Evolutionary conservation across 2,113 vertebrate species (phyloP).

Genomic region (Laticauda laticaudata): DNA sequence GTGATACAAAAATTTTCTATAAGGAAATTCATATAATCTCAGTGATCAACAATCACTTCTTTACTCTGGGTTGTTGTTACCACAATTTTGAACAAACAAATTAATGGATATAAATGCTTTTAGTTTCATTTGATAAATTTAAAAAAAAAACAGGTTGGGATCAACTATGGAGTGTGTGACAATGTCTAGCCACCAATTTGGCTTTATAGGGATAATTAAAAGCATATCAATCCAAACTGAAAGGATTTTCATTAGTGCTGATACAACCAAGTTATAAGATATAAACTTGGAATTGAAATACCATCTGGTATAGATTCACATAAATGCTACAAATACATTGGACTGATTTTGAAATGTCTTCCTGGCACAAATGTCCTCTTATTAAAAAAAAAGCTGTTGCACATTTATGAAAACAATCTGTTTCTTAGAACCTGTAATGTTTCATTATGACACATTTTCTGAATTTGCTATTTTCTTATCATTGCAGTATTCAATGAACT

Average conservation of each 20-base stretch:
- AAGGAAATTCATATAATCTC: not conserved
- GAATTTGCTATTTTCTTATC: not conserved
- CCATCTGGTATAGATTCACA: constrained; percentile 30
- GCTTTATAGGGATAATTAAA: constrained; percentile 53
- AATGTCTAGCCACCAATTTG: constrained; percentile 56
- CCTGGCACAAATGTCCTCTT: not conserved
- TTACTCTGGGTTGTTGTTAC: not conserved
- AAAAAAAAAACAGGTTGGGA: constrained; percentile 52
- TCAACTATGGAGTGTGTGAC: constrained; percentile 30
- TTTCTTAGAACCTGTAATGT: not conserved
- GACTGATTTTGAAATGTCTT: not conserved
- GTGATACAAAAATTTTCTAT: constrained; percentile 39
- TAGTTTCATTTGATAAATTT: constrained; percentile 50
- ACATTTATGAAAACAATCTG: constrained; percentile 16
- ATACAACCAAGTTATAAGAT: not conserved
- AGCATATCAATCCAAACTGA: constrained; percentile 55
- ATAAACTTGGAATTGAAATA: constrained; percentile 49
- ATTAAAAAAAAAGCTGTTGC: not conserved
- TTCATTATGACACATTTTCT: not conserved
- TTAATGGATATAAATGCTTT: constrained; percentile 5
- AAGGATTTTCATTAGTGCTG: constrained; percentile 37
- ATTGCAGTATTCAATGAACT: not conserved
- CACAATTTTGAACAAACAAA: not conserved
- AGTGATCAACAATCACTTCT: not conserved
- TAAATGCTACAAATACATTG: not conserved